Base-by-base conservation (phyloP, 2,113 vertebrate genomes). In the Lophura nycthemera region DNA sequence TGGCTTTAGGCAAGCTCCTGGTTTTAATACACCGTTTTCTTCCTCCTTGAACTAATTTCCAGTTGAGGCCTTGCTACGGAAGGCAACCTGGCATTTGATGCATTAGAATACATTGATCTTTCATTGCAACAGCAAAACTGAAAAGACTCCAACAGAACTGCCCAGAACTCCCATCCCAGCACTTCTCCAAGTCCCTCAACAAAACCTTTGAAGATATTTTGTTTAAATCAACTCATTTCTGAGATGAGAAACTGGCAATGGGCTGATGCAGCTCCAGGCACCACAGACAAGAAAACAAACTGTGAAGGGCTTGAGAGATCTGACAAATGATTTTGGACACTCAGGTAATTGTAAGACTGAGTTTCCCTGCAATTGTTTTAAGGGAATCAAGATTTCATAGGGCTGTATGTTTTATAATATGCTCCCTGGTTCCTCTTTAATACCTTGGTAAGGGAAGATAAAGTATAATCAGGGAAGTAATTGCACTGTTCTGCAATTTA, bases 391-490 rank as follows among this genome's bases (percentile, higher is more conserved):
- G 96, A 94, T 93, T 86, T 92, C 92, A 95, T 91, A 86, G 88
- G 88, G 81, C 65, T 91, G 86, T 88, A 81, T 87, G 85, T 88
- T 97, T 91, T 96, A 73, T 75, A 94, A 94, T 6, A 63, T n/a
- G 57, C 65, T 96, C 95, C 92, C 93, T 83, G 70, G 91, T 30
- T 96, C 89, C 93, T 96, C 93, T 85, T 96, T 88, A 94, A 86
- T 83, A 90, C 90, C 87, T 94, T 52, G 82, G 77, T 85, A 95
- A 95, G 95, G 96, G 84, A 93, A 96, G 96, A 95, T 93, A 83
- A 94, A 90, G 80, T 30, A 59, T 89, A 71, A 95, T 95, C 95
- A 88, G 71, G 50, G 67, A 86, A 90, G 86, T 85, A 81, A 92
- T 18, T 90, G 93, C 86, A 83, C 87, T 76, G 71, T 77, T 90